Base-by-base conservation (phyloP, 2,888 invertebrate species). In the Antheraea yamamai region DNA sequence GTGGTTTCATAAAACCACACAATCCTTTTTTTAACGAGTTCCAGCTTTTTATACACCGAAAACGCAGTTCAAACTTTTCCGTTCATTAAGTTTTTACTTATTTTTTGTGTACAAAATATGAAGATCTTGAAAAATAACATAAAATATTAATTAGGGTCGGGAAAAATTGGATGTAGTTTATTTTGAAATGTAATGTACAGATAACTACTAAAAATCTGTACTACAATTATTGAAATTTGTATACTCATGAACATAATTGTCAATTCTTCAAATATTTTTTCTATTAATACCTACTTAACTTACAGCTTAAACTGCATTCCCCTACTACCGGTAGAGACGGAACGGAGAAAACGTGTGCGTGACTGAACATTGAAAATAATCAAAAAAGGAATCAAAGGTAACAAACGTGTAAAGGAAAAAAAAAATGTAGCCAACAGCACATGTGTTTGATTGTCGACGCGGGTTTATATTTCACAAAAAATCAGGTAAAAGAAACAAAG, bases 401-500 rank as follows among this genome's bases (percentile, higher is more conserved):
- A 70, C 39, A 4, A n/a, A 39, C 23, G 39, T 39, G 68, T 39
- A 70, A 39, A 20, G 35, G 39, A 20, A 68, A 35, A 39, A 35
- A 39, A 7, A 64, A 64, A 55, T n/a, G 14, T 73, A 61, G 73
- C 73, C 74, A 35, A 73, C 76, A 81, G 81, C 87, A 88, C 82
- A 84, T 88, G 87, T 70, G 68, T 68, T 35, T 16, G 68, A 20
- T 30, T 35, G 83, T 76, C 77, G 77, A 78, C 39, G 39, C 20
- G 81, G 83, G 77, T 81, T 77, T 74, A 75, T 72, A 73, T 73
- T 73, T 23, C 68, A 82, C 84, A 89, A 91, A 90, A 91, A 89
- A 87, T 83, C 91, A 89, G 90, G 90, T 89, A 89, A 84, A 80
- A 85, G 85, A 84, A 86, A 84, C 82, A 80, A 35, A 78, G 84